phyloP scores from a whole-genome alignment of 2,797 vertebrate genomes.

The Calcarius lapponicus region DNA sequence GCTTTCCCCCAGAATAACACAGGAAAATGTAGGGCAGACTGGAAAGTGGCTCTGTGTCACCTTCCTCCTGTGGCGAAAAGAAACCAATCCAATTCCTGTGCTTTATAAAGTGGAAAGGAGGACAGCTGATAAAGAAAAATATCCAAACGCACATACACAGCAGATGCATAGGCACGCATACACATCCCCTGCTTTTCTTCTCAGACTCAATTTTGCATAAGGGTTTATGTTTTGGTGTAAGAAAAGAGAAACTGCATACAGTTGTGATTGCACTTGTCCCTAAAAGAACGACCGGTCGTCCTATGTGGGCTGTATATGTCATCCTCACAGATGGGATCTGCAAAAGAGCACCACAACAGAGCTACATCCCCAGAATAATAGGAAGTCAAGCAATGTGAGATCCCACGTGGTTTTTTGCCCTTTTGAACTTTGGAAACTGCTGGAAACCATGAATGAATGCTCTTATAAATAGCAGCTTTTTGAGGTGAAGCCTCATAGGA shows the following conservation, averaged over 20 bases:
- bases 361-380: background rate
- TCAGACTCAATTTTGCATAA: background rate
- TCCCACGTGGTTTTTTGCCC: background rate
- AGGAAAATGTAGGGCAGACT: background rate
- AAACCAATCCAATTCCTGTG: background rate
- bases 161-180: fast-evolving
- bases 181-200: background rate
- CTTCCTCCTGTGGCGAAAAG: background rate
- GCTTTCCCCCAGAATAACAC: fast-evolving
- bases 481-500: background rate
- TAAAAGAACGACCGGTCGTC: background rate
- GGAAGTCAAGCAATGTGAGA: background rate
- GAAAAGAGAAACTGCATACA: background rate
- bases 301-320: fast-evolving
- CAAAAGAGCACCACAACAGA: background rate
- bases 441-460: background rate
- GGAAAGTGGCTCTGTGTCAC: background rate
- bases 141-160: fast-evolving
- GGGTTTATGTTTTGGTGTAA: background rate
- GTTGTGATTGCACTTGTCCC: background rate
- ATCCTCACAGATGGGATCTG: background rate
- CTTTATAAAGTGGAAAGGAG: background rate
- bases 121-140: background rate
- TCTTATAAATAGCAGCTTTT: background rate
- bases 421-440: background rate